Conservation (phyloP, 2,888 invertebrate genomes). For the Monochamus alternatus region DNA sequence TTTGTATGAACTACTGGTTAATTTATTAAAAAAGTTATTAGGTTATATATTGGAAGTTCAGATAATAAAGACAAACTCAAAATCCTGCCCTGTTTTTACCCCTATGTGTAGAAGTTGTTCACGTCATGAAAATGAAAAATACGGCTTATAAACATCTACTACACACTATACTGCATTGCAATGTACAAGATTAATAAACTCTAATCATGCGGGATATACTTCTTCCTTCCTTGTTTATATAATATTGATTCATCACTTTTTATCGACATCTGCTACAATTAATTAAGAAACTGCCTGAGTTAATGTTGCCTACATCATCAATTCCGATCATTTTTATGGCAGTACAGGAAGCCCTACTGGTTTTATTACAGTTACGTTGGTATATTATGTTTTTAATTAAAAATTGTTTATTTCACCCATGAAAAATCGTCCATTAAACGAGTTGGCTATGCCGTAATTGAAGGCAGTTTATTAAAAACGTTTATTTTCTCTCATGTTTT, state of each 20-base stretch:
- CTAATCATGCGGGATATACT: constrained; percentile 48
- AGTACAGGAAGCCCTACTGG: constrained; percentile 22
- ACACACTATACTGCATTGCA: constrained; percentile 14
- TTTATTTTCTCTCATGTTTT: background rate
- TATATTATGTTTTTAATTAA: constrained; percentile 28
- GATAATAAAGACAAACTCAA: no score
- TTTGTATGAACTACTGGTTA: no score
- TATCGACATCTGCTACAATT: constrained; percentile 53
- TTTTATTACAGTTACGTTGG: constrained; percentile 18
- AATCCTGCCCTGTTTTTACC: constrained; percentile 13
- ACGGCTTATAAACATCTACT: constrained; percentile 27
- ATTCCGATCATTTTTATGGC: constrained; percentile 20
- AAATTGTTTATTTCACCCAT: constrained; percentile 9
- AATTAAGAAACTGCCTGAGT: constrained; percentile 43
- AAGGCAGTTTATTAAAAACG: background rate
- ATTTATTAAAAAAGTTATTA: no score
- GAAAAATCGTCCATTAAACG: constrained; percentile 10
- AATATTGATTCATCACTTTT: constrained; percentile 50
- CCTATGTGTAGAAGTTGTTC: constrained; percentile 20
- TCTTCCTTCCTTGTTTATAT: constrained; percentile 26
- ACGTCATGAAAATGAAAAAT: constrained; percentile 18
- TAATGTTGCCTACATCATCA: constrained; percentile 28
- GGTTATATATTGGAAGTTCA: no score
- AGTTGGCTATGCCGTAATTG: constrained; percentile 6
- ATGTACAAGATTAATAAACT: constrained; percentile 51